Evolutionary conservation across 1,140 invertebrate genomes (phyloP), one percentile per base, ranked within the genome.

Genomic region (Caenorhabditis latens): DNA sequence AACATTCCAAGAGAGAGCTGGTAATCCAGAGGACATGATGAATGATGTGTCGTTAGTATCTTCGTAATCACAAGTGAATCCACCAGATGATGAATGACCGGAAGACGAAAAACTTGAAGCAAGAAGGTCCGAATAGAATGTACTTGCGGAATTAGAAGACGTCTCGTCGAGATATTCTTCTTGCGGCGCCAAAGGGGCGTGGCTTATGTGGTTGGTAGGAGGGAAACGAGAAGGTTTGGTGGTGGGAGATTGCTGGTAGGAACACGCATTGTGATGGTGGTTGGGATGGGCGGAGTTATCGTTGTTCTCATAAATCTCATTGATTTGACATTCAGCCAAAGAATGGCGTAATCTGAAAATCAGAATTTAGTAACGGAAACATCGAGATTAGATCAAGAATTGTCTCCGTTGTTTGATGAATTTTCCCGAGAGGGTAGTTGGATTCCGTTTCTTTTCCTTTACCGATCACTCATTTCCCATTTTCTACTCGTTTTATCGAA

Each of bases 181-280:
- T 79, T 79, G 71, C 46, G 71, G 71, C 71, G 71, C 71, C 71
- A 79, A 79, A 13, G 71, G 71, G 71, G 71, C 71, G 71, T 79
- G 71, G 71, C 40, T 53, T 79, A 79, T 50, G 7, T 13, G 42
- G 58, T 21, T n/a, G 16, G 65, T 19, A 43, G 40, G 65, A 8
- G 40, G 65, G 65, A 32, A 21, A 46, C 65, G 65, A 21, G 42
- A 43, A 71, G 65, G 65, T 65, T 65, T 65, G 21, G 61, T 40
- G 21, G 65, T 71, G 42, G 19, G n/a, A 79, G 71, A 79, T 46
- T 50, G 46, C 46, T 50, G 46, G 46, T 79, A 79, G 19, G 65
- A 71, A 71, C 11, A 46, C 16, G 71, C n/a, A 50, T 24, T n/a
- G 43, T 79, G 61, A 32, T 63, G 57, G 11, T n/a, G 57, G n/a